Evolutionary conservation across 2,113 vertebrate species (phyloP), one percentile per base, ranked within the genome.

Genomic region (Carettochelys insculpta): DNA sequence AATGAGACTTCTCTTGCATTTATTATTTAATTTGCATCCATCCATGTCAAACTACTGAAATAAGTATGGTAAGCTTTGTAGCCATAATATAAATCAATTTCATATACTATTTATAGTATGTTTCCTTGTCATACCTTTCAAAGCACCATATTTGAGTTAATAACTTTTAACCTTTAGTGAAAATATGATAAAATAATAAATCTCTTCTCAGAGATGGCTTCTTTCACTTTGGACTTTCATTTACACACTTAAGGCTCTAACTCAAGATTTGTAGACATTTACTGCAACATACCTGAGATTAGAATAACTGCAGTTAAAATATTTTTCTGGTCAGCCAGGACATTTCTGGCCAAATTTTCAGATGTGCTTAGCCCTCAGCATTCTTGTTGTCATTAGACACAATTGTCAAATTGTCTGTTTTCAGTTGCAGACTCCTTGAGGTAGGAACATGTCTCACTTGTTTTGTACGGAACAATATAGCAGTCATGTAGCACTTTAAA

Each of bases 31-130:
- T 95, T 76, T 82, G 43, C 82, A 77, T 92, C 93, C 82, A 84
- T 82, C 87, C 81, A 53, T 89, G 90, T 92, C 89, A 96, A 93
- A 82, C 73, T 92, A n/a, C 71, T 89, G 52, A 88, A 53, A 86
- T 94, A 94, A 92, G 92, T 84, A 87, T 90, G 95, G 92, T 84
- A 25, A 56, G 45, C 87, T 91, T 92, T 94, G 87, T 92, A 75
- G 27, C 51, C 90, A 24, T 56, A 88, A 80, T 84, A 95, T 94
- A 90, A 96, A 87, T 45, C 11, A 92, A 79, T 4, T 71, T 92
- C 51, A 78, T 94, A 89, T 96, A 89, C 78, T 90, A 48, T 92
- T 95, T 95, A 34, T 47, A 90, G 24, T 89, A 91, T 0, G 1
- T 82, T 95, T 73, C 27, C 84, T 75, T 95, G 87, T 90, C 85